phyloP scores from a whole-genome alignment of 2,888 invertebrate genomes.

The Aspidapion aeneum region DNA sequence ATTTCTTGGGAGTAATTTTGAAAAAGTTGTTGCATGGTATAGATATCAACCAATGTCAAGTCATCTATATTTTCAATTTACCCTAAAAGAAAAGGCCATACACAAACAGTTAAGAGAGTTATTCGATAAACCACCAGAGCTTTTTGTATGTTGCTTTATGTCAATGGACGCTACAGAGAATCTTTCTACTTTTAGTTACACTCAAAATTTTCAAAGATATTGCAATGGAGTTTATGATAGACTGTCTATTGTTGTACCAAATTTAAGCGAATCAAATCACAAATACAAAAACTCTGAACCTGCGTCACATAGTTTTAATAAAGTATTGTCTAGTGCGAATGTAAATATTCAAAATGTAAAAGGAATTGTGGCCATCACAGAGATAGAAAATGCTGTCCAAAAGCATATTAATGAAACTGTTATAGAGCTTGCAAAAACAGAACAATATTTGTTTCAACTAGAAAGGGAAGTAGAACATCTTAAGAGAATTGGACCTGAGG shows the following conservation, averaged over 20 bases:
- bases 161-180: conserved; percentile 52
- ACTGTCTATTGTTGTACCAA: conserved; percentile 51
- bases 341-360: conserved; percentile 33
- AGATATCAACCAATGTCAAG: conserved; percentile 56
- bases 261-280: conserved; percentile 44
- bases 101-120: conserved; percentile 59
- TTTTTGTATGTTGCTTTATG: conserved; percentile 61
- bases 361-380: conserved; percentile 35
- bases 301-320: conserved; percentile 36
- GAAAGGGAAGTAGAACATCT: conserved; percentile 43
- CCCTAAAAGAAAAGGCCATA: conserved; percentile 60
- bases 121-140: conserved; percentile 55
- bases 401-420: conserved; percentile 39
- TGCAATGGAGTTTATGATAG: conserved; percentile 54
- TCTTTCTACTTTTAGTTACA: conserved; percentile 17
- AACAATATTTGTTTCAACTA: conserved; percentile 41
- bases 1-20: conserved; percentile 52
- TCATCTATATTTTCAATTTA: conserved; percentile 48
- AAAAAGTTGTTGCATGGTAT: conserved; percentile 66
- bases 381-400: conserved; percentile 42
- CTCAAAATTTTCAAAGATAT: conserved; percentile 35
- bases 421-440: conserved; percentile 38
- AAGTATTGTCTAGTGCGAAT: conserved; percentile 36
- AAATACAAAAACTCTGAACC: conserved; percentile 40
- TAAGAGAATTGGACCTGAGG: conserved; percentile 2